phyloP scores from a whole-genome alignment of 2,888 invertebrate species.

The Dorcus hopei region DNA sequence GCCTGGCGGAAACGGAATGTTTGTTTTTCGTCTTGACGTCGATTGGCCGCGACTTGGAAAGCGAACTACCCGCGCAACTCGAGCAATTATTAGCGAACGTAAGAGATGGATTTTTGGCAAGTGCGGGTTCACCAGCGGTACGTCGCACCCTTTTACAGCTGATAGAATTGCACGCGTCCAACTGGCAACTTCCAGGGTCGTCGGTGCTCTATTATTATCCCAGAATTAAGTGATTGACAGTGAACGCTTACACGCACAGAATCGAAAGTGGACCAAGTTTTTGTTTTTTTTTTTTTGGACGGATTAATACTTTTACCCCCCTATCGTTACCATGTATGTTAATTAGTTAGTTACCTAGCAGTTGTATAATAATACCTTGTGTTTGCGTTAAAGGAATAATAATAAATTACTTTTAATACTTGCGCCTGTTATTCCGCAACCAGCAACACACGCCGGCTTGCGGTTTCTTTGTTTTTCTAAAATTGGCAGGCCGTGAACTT shows the following conservation, averaged over 20 bases:
- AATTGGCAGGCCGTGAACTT: no score
- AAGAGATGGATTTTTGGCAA: conserved; percentile 79
- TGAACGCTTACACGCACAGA: neutral
- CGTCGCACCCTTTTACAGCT: conserved; percentile 83
- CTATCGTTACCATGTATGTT: no score
- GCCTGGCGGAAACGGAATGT: conserved; percentile 81
- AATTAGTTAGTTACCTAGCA: neutral
- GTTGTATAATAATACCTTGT: neutral
- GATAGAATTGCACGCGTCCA: conserved; percentile 85
- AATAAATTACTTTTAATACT: neutral
- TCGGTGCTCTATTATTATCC: conserved; percentile 88
- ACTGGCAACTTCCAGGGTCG: conserved; percentile 87
- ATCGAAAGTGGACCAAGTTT: conserved; percentile 9
- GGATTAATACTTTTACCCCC: no score
- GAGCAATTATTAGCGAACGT: conserved; percentile 76
- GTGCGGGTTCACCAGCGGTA: conserved; percentile 69
- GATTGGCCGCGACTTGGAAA: conserved; percentile 83
- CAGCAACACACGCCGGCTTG: neutral
- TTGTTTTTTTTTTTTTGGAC: neutral
- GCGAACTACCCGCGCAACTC: conserved; percentile 75
- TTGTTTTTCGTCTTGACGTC: conserved; percentile 86
- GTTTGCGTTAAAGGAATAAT: neutral
- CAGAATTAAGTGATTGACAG: conserved; percentile 42
- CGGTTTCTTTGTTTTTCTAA: no score
- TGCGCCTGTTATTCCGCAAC: neutral